Base-by-base conservation (phyloP, 2,797 vertebrate species). In the Hozukius guyotensis region DNA sequence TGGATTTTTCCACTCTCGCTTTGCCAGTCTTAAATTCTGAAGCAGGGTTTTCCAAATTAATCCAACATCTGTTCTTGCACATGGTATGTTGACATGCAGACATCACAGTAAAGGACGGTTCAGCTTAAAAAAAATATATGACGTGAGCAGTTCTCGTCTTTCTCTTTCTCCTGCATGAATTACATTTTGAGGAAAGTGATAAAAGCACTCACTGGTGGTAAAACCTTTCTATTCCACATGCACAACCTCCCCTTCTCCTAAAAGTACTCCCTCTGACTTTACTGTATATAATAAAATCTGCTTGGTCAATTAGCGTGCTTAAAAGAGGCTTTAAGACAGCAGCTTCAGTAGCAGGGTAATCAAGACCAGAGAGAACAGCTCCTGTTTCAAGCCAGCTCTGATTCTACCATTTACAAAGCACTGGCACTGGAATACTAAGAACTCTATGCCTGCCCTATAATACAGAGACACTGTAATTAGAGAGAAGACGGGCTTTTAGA, bases 391-490 rank as follows among this genome's bases (percentile, higher is more conserved):
- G 78, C 57, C 79, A 68, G 57, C 83, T 89, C 75, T 80, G 80
- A 84, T 78, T 85, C 71, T 27, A 34, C 27, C 74, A 82, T 86
- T 84, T 89, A 87, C 85, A 93, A 93, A 93, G 87, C 75, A 75
- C 75, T 85, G 84, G 86, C 77, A 86, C 86, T 75, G 66, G 75
- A 88, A 92, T 87, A 92, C 84, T 87, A 29, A 82, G 89, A 87
- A 87, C 86, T 82, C 83, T 74, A 34, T 31, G 71, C 25, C 84
- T 89, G 89, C 91, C 90, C 94, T 94, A 87, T 94, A 94, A 95
- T 95, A 93, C 75, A 90, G 79, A 87, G 66, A 73, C 74, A 49
- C 66, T 80, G 85, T 94, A 94, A 95, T 95, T 95, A 94, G 82
- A 94, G 92, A 94, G 89, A 91, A 78, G 83, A 87, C 86, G 73